Conservation (phyloP, 2,888 invertebrate genomes). For the Caenorhabditis parvicauda region DNA sequence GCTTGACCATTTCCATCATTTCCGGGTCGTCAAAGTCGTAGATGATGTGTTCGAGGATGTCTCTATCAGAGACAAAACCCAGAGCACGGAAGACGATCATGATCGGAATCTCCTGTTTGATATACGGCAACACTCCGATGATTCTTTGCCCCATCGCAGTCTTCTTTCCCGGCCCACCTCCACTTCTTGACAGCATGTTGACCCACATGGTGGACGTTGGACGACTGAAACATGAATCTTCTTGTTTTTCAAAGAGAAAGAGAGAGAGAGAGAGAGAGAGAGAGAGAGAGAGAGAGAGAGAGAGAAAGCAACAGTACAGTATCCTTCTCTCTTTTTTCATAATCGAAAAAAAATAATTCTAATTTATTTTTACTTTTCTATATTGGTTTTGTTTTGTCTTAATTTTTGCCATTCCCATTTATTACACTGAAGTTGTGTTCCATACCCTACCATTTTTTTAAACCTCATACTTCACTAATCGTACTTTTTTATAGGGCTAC, state of each 20-base stretch:
- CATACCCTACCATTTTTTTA: no score
- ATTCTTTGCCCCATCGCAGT: constrained; percentile 98
- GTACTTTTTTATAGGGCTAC: no score
- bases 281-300: no score
- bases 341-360: no score
- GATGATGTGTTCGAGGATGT: constrained; percentile 98
- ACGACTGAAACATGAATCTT: constrained; percentile 73
- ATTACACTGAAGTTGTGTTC: no score
- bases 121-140: constrained; percentile 94
- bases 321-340: no score
- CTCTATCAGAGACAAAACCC: constrained; percentile 97
- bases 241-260: background rate
- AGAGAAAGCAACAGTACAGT: background rate
- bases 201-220: constrained; percentile 90
- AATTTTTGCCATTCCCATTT: no score
- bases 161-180: constrained; percentile 77
- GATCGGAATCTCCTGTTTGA: constrained; percentile 93
- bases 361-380: no score
- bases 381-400: no score
- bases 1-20: constrained; percentile 99
- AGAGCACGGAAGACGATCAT: constrained; percentile 99
- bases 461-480: no score
- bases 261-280: no score
- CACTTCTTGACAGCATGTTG: constrained; percentile 98
- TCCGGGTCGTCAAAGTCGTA: constrained; percentile 99